These are phyloP conservation scores for Polydrusus cervinus DNA, from an alignment of 2,888 invertebrate species.

Conservation along the genomic window DNA sequence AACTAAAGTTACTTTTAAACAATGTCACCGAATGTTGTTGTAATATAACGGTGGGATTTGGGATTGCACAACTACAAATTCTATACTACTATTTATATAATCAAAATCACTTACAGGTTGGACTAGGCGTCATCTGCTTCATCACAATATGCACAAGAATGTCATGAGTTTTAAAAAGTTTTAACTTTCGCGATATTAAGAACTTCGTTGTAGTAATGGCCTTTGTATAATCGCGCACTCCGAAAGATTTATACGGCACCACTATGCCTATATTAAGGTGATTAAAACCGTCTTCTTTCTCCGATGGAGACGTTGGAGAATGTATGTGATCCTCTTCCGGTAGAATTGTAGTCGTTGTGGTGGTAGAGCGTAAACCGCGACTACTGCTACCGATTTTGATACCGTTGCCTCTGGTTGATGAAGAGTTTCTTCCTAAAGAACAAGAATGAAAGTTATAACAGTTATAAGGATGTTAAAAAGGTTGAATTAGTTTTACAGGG, in stretches of 20 bases:
- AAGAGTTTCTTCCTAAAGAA: conserved; percentile 61
- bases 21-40: no score
- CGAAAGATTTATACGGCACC: conserved; percentile 85
- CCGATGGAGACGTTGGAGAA: conserved; percentile 62
- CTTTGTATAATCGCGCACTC: conserved; percentile 81
- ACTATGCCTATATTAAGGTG: conserved; percentile 81
- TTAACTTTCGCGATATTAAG: conserved; percentile 79
- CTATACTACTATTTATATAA: no score
- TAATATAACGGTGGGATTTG: no score
- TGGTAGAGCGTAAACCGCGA: conserved; percentile 62
- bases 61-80: no score
- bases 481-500: no score
- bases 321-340: conserved; percentile 67
- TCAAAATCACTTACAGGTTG: conserved; percentile 75
- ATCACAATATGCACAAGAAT: conserved; percentile 81
- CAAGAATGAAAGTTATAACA: not conserved
- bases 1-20: no score
- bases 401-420: conserved; percentile 67
- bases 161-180: conserved; percentile 81
- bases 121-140: conserved; percentile 84
- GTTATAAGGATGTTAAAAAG: not conserved
- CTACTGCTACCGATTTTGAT: conserved; percentile 66
- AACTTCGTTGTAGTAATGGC: conserved; percentile 81
- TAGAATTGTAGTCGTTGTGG: conserved; percentile 61
- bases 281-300: conserved; percentile 48